Evolutionary conservation across 2,888 invertebrate genomes (phyloP), one percentile per base, ranked within the genome.

Genomic region (Stictocephala bisonia): DNA sequence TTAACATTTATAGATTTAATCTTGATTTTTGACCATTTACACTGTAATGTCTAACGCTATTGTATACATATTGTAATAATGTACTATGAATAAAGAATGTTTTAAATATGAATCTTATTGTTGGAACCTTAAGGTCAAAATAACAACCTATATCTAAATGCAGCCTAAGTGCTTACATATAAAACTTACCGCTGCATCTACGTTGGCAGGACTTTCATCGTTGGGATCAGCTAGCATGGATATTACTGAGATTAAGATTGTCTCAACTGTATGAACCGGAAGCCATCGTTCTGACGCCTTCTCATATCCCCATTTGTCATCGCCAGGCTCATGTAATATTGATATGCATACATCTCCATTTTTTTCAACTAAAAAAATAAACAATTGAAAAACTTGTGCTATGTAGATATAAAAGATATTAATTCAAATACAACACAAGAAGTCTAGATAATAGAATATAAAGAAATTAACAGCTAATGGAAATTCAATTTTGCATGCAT

Each of bases 181-280:
- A 73, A 60, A 64, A 89, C 93, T 90, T 87, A 96, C 96, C 83
- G 98, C 98, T 84, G 99, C 98, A 89, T 99, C 99, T 81, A 99
- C 97, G 88, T 99, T 99, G 82, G 99, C 99, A 79, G 98, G 98
- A 85, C 97, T 97, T 87, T 99, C 98, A 85, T 97, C 98, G 85
- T 99, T 99, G 77, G 99, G 99, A 88, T 99, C 98, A 79, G 98
- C 97, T 84, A 99, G 88, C 98, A 99, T 97, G 83, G 98, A 98
- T 86, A 99, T 99, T 84, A 99, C 99, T 85, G 97, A 97, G 88
- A 97, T 95, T 85, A 99, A 90, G 85, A 99, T 99, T 79, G 98
- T 98, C 88, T 98, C 97, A 81, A 97, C 99, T 79, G 99, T 98
- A 86, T 99, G 99, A 77, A 99, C 97, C 41, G 99, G 98, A 84